phyloP scores from a whole-genome alignment of 2,888 invertebrate genomes.

The Xestia xanthographa region DNA sequence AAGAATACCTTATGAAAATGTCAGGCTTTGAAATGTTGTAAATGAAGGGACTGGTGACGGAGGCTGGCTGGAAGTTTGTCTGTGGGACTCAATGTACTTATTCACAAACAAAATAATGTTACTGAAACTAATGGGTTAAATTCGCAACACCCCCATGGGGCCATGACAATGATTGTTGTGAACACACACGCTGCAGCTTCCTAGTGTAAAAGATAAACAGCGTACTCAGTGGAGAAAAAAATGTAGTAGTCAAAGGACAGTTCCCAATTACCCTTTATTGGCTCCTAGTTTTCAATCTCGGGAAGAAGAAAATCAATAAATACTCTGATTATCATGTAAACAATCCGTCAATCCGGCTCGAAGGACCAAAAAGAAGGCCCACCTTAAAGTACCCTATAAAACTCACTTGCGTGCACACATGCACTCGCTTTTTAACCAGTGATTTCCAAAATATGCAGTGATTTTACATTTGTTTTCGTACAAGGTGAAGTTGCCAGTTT shows the following conservation, averaged over 20 bases:
- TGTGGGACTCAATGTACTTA: background rate
- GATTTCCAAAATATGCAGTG: background rate
- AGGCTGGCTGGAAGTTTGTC: background rate
- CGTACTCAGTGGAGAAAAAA: background rate
- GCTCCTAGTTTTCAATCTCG: background rate
- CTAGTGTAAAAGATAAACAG: background rate
- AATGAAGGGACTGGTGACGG: background rate
- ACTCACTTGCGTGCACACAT: too few species aligned
- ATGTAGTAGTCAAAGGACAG: background rate
- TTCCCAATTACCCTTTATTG: background rate
- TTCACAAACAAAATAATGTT: background rate
- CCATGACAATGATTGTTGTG: background rate
- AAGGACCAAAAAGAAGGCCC: too few species aligned
- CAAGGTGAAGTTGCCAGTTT: too few species aligned
- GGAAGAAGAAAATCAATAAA: too few species aligned
- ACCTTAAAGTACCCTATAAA: too few species aligned
- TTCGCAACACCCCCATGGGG: background rate
- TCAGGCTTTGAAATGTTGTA: slow-evolving; percentile 2
- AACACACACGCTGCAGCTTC: background rate
- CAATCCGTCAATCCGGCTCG: too few species aligned
- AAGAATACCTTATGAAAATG: slow-evolving; percentile 44
- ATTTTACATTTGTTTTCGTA: background rate
- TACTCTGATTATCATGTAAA: too few species aligned
- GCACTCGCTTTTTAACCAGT: too few species aligned
- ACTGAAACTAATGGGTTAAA: background rate